Evolutionary conservation across 2,888 invertebrate species (phyloP), one percentile per base, ranked within the genome.

Genomic region (Drosophila greeni): DNA sequence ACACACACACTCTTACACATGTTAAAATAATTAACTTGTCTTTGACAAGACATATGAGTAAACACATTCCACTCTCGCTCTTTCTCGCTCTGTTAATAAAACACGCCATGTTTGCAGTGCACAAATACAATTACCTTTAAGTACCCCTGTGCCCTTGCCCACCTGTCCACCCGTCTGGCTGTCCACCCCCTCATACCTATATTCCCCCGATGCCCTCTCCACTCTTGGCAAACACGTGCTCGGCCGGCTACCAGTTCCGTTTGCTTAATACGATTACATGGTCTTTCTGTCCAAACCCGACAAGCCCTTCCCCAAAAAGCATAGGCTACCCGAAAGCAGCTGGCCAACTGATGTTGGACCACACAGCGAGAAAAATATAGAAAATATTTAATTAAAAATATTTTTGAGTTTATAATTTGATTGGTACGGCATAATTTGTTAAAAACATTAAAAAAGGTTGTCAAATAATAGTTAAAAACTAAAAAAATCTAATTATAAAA

Each of bases 1-100:
- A 48, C 47, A 69, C 66, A 67, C 64, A 47, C 66, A 67, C 56
- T 11, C 23, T 18, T 42, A 56, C 48, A 49, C 53, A 54, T 60
- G 62, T 51, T 64, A 84, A 80, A 82, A 80, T 82, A 84, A 84
- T 82, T 82, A 85, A 82, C 84, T 74, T 85, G 84, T 84, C 85
- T 79, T 79, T 84, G 64, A 54, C 74, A 73, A 64, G 82, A 78
- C 80, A 81, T 81, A 81, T 78, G 78, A 67, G 82, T 78, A 85
- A 83, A 75, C 71, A 85, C 75, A 72, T 60, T 67, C 56, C 51
- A 58, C 61, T 54, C 42, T 59, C 61, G 42, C 40, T 47, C 20
- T 39, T n/a, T 31, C 37, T 31, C 45, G 24, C 47, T 51, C 51
- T 66, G 62, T 62, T 62, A 66, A 62, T 62, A 66, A 67, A 66